A percentile compares a stretch with the other conserved stretches of the same genome.
Evolutionary conservation across 2,888 invertebrate genomes (phyloP).

Genomic region (Amphipoea oculea): DNA sequence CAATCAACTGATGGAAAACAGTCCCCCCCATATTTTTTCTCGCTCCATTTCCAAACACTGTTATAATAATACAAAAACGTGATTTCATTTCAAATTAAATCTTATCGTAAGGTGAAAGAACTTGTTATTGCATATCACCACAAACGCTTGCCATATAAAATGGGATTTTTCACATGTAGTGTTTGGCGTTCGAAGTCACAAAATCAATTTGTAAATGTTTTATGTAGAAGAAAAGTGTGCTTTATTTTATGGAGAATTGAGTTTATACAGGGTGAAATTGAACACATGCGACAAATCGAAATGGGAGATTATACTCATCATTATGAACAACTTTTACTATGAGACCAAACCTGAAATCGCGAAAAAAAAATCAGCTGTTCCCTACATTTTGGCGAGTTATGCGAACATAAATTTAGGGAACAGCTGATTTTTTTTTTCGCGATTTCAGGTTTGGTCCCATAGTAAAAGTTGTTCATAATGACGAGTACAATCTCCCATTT

Average conservation of each 20-base stretch:
- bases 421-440: no score
- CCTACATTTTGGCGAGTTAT: no score
- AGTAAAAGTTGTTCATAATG: no score
- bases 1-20: slow-evolving; percentile 65
- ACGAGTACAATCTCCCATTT: no score
- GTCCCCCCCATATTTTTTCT: slow-evolving; percentile 59
- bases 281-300: no score
- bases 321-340: no score
- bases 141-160: slow-evolving; percentile 28
- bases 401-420: no score
- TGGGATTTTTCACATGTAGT: slow-evolving; percentile 46
- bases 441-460: no score
- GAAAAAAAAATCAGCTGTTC: no score
- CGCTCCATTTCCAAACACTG: slow-evolving; percentile 56
- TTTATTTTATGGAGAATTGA: slow-evolving; percentile 19
- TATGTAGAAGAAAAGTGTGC: slow-evolving; percentile 34
- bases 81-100: slow-evolving; percentile 48
- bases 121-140: slow-evolving; percentile 36
- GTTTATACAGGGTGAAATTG: no score
- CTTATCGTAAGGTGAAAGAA: slow-evolving; percentile 49
- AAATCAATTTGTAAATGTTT: slow-evolving; percentile 39
- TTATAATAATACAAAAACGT: slow-evolving; percentile 33
- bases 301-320: no score
- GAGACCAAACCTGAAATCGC: no score
- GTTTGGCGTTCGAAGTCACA: slow-evolving; percentile 37